Percentiles rank a stretch among this genome's conserved stretches.
These are phyloP conservation scores for Buceros bicornis DNA, from an alignment of 2,797 vertebrate species.

Conservation along the genomic window DNA sequence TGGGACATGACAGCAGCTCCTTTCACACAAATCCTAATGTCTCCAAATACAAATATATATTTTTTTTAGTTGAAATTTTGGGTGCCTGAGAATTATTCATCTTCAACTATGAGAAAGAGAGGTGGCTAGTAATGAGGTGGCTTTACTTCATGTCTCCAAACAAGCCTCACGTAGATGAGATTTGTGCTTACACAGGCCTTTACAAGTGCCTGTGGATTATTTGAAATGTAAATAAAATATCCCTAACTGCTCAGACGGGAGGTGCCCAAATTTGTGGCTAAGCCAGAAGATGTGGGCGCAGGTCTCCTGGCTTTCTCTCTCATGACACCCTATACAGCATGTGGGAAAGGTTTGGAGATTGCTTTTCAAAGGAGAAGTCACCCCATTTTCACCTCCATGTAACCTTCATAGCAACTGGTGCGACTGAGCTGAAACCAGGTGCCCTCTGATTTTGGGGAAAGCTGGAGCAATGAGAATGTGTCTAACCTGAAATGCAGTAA, in stretches of 20 bases:
- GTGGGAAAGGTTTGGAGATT: neutral
- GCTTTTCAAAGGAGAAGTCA: neutral
- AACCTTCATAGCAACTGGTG: neutral
- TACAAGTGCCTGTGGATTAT: neutral
- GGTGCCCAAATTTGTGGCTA: neutral
- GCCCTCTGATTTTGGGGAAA: rapidly evolving
- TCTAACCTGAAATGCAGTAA: rapidly evolving
- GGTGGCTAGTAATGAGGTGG: neutral
- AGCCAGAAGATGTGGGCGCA: neutral
- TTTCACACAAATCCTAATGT: neutral
- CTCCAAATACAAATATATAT: neutral
- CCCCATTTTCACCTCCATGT: neutral
- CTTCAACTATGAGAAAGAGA: neutral
- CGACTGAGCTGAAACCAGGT: neutral
- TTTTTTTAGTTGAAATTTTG: neutral
- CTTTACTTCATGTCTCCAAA: neutral
- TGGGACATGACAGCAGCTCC: neutral
- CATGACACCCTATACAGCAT: too few relatives aligned
- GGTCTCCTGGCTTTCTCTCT: neutral
- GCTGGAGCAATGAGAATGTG: rapidly evolving
- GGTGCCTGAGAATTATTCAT: neutral
- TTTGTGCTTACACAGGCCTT: neutral
- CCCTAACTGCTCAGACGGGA: neutral
- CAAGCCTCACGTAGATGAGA: neutral
- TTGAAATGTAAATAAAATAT: neutral